Evolutionary conservation across 1,140 invertebrate genomes (phyloP).

Genomic region (Drepana arcuata): DNA sequence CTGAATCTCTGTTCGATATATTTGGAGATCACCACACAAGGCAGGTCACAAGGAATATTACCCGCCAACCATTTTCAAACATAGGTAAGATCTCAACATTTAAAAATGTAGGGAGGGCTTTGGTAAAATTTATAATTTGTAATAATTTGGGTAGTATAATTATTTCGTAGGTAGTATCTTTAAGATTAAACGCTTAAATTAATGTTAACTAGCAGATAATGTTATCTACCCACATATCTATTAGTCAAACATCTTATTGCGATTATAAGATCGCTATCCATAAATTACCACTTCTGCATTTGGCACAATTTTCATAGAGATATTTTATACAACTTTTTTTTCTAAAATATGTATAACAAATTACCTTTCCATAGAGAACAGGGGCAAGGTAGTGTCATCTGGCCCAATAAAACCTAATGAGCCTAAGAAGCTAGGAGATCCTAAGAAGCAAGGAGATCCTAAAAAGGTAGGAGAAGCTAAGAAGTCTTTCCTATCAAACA

Average conservation of each 20-base stretch:
- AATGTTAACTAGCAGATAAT: too few species aligned
- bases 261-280: too few species aligned
- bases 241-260: not conserved
- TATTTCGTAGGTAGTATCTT: too few species aligned
- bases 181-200: too few species aligned
- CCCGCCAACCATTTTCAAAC: slow-evolving; percentile 43
- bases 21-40: slow-evolving; percentile 48
- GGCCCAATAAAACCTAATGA: slow-evolving; percentile 48
- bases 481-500: slow-evolving; percentile 53
- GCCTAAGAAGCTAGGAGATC: slow-evolving; percentile 19
- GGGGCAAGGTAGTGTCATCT: slow-evolving; percentile 39
- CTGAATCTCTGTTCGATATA: slow-evolving; percentile 58
- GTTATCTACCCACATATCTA: not conserved
- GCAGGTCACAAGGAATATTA: slow-evolving; percentile 38
- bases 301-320: not conserved
- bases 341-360: not conserved
- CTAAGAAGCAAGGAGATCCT: too few species aligned
- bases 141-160: not conserved
- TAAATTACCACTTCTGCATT: not conserved
- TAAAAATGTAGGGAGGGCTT: slow-evolving; percentile 2
- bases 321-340: slow-evolving; percentile 1
- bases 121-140: not conserved
- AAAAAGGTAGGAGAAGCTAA: slow-evolving; percentile 36
- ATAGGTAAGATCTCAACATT: slow-evolving; percentile 35
- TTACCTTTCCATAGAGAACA: slow-evolving; percentile 39